phyloP scores from a whole-genome alignment of 2,888 invertebrate genomes.

The Megaustenia siamemsis region DNA sequence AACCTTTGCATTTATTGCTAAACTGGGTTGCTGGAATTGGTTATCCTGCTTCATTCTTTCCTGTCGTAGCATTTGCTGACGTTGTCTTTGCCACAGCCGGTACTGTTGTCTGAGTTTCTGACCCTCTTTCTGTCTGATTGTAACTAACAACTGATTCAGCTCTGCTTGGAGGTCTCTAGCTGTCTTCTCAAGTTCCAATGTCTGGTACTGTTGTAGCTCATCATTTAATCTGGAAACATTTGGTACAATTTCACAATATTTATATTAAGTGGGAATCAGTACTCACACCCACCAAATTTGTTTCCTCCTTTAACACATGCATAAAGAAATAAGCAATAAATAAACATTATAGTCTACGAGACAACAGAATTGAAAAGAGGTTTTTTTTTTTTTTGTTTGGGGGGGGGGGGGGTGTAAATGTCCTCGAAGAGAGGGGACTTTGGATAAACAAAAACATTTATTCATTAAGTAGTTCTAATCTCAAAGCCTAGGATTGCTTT shows the following conservation, averaged over 20 bases:
- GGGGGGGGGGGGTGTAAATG: no score
- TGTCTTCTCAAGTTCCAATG: not conserved
- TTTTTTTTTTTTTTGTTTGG: no score
- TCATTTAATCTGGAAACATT: conserved; percentile 13
- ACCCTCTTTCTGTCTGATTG: not conserved
- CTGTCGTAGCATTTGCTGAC: conserved; percentile 22
- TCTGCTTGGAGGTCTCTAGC: not conserved
- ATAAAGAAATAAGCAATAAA: not conserved
- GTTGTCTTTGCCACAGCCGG: conserved; percentile 34
- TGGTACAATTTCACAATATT: not conserved
- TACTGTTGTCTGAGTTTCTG: conserved; percentile 38
- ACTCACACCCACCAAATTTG: no score
- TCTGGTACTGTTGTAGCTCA: not conserved
- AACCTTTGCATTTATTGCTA: not conserved
- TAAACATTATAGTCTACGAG: no score
- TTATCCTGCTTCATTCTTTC: not conserved
- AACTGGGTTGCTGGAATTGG: not conserved
- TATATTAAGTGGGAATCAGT: no score
- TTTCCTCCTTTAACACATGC: no score
- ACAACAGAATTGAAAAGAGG: no score
- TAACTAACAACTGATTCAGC: conserved; percentile 17
- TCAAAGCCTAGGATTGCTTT: no score
- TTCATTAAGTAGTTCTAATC: no score
- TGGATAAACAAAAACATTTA: no score
- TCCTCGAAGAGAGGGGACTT: no score